Evolutionary conservation across 2,888 invertebrate genomes (phyloP).

Genomic region (Eurytoma californica): DNA sequence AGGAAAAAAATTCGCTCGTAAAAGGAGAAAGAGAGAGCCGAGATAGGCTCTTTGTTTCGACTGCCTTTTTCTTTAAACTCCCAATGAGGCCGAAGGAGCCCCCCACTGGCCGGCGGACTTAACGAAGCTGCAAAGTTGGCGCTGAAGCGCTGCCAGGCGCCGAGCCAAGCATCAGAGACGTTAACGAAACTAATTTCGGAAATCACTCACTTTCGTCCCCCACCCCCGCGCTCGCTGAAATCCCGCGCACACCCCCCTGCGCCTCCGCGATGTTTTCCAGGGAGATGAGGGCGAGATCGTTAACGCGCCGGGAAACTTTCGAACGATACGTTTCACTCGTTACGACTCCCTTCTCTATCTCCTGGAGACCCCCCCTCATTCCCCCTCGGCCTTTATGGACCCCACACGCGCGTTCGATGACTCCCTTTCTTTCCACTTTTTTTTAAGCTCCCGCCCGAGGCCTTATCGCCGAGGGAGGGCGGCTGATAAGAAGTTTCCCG

Average conservation of each 20-base stretch:
- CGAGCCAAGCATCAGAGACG: conserved; percentile 51
- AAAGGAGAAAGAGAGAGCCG: not conserved
- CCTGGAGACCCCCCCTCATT: not conserved
- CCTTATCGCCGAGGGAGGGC: not conserved
- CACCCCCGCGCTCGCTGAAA: not conserved
- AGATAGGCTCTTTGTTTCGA: conserved; percentile 32
- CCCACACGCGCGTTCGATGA: too few relatives aligned
- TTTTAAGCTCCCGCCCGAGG: too few relatives aligned
- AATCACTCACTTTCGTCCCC: conserved; percentile 52
- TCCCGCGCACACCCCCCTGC: not conserved
- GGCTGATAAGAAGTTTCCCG: conserved; percentile 48
- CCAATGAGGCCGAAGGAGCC: conserved; percentile 34
- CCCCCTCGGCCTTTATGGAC: not conserved
- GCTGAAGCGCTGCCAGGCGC: conserved; percentile 23
- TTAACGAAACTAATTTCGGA: conserved; percentile 57
- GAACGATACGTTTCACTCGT: conserved; percentile 33
- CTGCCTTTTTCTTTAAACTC: conserved; percentile 43
- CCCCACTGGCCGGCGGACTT: conserved; percentile 24
- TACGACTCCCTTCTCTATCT: conserved; percentile 29
- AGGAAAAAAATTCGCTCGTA: conserved; percentile 17
- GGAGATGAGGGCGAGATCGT: conserved; percentile 40
- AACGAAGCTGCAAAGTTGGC: conserved; percentile 54
- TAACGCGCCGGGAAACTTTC: conserved; percentile 28
- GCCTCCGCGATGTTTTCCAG: conserved; percentile 18
- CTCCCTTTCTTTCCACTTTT: not conserved